phyloP scores from a whole-genome alignment of 2,888 invertebrate genomes.

The Margaritifera margaritifera region DNA sequence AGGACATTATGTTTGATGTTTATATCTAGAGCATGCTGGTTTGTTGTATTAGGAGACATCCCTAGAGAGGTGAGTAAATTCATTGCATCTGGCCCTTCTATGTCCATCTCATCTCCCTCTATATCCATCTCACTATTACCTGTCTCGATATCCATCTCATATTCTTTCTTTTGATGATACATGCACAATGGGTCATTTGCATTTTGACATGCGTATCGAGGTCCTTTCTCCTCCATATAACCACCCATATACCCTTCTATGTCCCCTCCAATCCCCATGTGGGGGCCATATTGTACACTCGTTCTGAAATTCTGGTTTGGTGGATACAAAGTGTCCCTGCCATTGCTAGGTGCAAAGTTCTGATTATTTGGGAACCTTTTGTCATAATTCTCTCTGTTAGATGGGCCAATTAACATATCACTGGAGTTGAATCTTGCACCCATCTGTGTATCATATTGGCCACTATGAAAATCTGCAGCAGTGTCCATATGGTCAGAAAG shows the following conservation, averaged over 20 bases:
- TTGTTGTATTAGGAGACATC: conserved; percentile 5
- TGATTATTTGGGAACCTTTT: conserved; percentile 9
- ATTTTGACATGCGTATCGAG: conserved; percentile 2
- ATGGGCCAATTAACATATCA: no score
- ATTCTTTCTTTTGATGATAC: conserved; percentile 2
- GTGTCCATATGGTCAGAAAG: conserved; percentile 15
- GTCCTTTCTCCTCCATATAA: conserved; percentile 4
- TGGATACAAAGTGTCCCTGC: conserved; percentile 4
- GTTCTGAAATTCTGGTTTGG: conserved; percentile 8
- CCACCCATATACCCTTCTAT: conserved; percentile 1
- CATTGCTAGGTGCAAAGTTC: conserved; percentile 7
- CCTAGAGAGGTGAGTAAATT: conserved; percentile 19
- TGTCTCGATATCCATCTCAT: conserved; percentile 25
- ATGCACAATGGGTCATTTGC: conserved; percentile 21
- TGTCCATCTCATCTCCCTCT: conserved; percentile 32
- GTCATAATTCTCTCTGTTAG: not conserved
- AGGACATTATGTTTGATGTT: conserved; percentile 26
- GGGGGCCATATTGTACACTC: conserved; percentile 1
- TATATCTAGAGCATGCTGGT: conserved; percentile 26
- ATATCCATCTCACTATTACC: conserved; percentile 32
- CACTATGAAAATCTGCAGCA: conserved; percentile 7
- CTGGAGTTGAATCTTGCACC: not conserved
- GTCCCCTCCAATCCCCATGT: not conserved
- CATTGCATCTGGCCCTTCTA: conserved; percentile 28
- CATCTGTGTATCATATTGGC: not conserved